Evolutionary conservation across 1,140 invertebrate genomes (phyloP), one percentile per base, ranked within the genome.

Genomic region (Saccostrea cuccullata): DNA sequence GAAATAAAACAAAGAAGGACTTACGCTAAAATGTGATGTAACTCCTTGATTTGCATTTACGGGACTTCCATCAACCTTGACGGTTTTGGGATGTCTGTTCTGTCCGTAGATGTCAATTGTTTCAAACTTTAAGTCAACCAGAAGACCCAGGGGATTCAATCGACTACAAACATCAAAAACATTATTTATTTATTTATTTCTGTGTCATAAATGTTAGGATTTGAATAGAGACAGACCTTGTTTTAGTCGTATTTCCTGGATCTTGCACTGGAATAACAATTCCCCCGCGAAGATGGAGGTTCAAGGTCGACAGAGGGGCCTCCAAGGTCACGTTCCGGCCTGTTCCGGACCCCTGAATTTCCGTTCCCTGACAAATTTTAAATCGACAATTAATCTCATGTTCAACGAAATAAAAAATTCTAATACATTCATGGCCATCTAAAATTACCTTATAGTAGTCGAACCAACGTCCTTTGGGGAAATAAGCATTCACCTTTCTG

Each of bases 141-240:
- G 67, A 20, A 98, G 93, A 86, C 96, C 95, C 86, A 97, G 94
- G 67, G 95, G 94, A 87, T 96, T 95, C 70, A 96, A 96, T 85
- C 96, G 96, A 86, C 96, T 96, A 86, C 11, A 87, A 90, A 83
- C 23, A 85, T 36, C n/a, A 23, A 60, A 12, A n/a, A 85, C n/a
- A 26, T 26, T 20, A 58, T 85, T n/a, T 23, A 67, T 2, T 58
- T 64, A 58, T 2, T 47, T 6, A 47, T 6, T 6, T 47, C 47
- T 17, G 13, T 30, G 15, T n/a, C 5, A 30, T 8, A 26, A 56
- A 26, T 58, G 9, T 11, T 5, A 6, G 1, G 5, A 73, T 20
- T 86, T 11, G 1, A 20, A 23, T 6, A 9, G 2, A 13, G 6
- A n/a, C 17, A n/a, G 23, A 91, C 92, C 92, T 93, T 83, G 86